phyloP scores from a whole-genome alignment of 1,140 invertebrate genomes.

The Melipona quadrifasciata region DNA sequence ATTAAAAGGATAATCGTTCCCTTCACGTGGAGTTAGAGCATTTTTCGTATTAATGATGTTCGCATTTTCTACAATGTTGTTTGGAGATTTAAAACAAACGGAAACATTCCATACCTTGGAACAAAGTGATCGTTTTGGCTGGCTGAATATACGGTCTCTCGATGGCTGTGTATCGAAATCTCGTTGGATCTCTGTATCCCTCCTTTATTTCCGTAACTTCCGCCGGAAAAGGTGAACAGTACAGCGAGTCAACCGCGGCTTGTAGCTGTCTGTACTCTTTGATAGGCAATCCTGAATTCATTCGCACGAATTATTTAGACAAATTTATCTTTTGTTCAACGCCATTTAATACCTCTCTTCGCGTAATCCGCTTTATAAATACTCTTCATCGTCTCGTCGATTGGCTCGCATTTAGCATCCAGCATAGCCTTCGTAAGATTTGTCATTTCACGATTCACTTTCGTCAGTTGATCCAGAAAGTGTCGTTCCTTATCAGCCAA shows the following conservation, averaged over 20 bases:
- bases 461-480: conserved; percentile 81
- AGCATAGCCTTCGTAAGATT: conserved; percentile 83
- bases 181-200: conserved; percentile 79
- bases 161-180: conserved; percentile 76
- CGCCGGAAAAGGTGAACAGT: conserved; percentile 76
- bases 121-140: conserved; percentile 72
- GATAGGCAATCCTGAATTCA: conserved; percentile 70
- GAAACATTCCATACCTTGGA: conserved; percentile 68
- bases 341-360: conserved; percentile 80
- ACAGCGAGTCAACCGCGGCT: conserved; percentile 78
- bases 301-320: conserved; percentile 5
- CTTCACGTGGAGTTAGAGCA: not conserved
- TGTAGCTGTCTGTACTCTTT: conserved; percentile 75
- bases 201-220: conserved; percentile 72
- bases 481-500: conserved; percentile 83
- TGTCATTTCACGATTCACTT: conserved; percentile 82
- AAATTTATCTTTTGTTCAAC: not conserved
- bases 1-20: not conserved
- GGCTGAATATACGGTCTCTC: conserved; percentile 76
- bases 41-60: not conserved
- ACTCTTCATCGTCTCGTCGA: conserved; percentile 83
- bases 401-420: conserved; percentile 82
- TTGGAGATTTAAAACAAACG: not conserved
- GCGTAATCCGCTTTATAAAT: conserved; percentile 84
- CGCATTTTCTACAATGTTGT: not conserved